Evolutionary conservation across 2,113 vertebrate species (phyloP), one percentile per base, ranked within the genome.

Genomic region (Phrynosoma blainvillii): DNA sequence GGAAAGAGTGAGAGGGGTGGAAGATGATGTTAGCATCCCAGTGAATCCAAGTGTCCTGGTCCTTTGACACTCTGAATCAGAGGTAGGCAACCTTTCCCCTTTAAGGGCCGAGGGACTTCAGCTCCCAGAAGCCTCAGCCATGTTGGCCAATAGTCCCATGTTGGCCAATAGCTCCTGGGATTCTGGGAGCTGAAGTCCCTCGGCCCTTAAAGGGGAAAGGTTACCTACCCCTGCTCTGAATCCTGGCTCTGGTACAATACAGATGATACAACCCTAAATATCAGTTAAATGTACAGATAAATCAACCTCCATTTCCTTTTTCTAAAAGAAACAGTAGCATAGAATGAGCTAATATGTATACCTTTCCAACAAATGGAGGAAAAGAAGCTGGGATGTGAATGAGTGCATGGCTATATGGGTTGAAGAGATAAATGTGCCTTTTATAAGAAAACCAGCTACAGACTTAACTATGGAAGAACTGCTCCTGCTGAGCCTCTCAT

Each of bases 281-380:
- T 30, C 16, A 74, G 16, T 30, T 36, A 14, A 75, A 68, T 16
- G 13, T 9, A 66, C 20, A 32, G 30, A 54, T 36, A 21, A 54
- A 13, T 12, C 65, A 82, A 70, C 14, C 5, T 30, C 40, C 3
- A 25, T 66, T 82, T 66, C 32, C 36, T 62, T 62, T 59, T 59
- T 40, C 13, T 80, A 42, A 27, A 54, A 68, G 70, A 79, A 52
- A 27, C 36, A 62, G 13, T 21, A 8, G 5, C n/a, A n/a, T 79
- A 40, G 42, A 68, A 79, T 40, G 12, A 71, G 23, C 59, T 59
- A 40, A 56, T 54, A 16, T 14, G 23, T 5, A 14, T n/a, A 36
- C 23, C n/a, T 89, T 93, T 95, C 92, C 91, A 91, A 89, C 84
- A 87, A 93, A 90, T 95, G 93, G 90, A 90, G 94, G 89, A 90